Evolutionary conservation across 2,113 vertebrate species (phyloP).

Genomic region (Numenius arquata): DNA sequence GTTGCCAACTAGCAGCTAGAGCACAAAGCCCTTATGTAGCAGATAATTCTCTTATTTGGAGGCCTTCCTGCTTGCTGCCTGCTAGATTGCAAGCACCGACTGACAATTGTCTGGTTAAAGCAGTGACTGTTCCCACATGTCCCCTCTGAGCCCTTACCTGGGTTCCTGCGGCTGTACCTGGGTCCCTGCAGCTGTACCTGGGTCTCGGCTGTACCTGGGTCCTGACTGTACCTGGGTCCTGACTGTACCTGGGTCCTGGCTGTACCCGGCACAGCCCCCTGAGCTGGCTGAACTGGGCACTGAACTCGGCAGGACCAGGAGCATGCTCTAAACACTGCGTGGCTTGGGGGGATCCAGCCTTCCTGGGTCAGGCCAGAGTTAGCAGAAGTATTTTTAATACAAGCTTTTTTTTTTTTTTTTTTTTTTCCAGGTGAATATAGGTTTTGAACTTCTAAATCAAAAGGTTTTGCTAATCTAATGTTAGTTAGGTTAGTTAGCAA

Average conservation of each 20-base stretch:
- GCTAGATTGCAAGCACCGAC: neutral
- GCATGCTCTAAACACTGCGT: neutral
- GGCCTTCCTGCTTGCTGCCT: neutral
- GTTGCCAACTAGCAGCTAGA: neutral
- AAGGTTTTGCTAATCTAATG: neutral
- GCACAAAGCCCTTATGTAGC: neutral
- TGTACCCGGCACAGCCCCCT: too few relatives aligned
- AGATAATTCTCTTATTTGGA: conserved; percentile 5
- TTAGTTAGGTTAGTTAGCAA: neutral
- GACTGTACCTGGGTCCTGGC: too few relatives aligned
- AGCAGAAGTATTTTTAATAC: neutral
- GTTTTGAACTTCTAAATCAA: neutral
- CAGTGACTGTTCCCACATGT: neutral
- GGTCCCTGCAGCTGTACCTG: too few relatives aligned
- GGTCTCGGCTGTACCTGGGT: too few relatives aligned
- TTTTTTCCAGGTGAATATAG: neutral
- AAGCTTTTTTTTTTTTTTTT: neutral
- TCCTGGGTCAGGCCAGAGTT: neutral
- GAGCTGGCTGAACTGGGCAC: neutral
- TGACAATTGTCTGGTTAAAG: neutral
- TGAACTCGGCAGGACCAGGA: neutral
- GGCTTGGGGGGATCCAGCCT: neutral
- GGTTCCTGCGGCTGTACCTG: neutral
- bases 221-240: too few relatives aligned
- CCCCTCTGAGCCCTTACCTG: neutral